A percentile compares a stretch with the other conserved stretches of the same genome.
phyloP scores from a whole-genome alignment of 2,797 vertebrate genomes.

The Hoplostethus atlanticus region DNA sequence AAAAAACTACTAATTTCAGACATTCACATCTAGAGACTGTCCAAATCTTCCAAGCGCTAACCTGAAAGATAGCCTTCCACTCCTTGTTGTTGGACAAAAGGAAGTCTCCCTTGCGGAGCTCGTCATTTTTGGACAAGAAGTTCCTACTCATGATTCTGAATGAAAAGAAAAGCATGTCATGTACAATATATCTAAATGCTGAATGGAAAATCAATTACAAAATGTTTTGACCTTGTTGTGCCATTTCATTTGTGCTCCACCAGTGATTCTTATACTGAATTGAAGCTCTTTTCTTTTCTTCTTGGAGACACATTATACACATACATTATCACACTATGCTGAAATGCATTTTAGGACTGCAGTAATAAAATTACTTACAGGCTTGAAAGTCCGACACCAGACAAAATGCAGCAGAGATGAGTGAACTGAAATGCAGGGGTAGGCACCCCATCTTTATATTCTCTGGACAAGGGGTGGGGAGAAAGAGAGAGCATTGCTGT shows the following conservation, averaged over 20 bases:
- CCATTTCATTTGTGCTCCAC: too few relatives aligned
- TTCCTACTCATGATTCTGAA: slow-evolving; percentile 64
- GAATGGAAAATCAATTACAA: too few relatives aligned
- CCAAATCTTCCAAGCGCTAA: slow-evolving; percentile 1
- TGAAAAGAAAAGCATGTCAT: slow-evolving; percentile 3
- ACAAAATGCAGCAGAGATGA: slow-evolving; percentile 1
- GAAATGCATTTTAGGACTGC: neutral
- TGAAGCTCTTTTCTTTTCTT: too few relatives aligned
- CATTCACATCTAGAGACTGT: too few relatives aligned
- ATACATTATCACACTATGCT: too few relatives aligned
- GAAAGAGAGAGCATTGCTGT: neutral
- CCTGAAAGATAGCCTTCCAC: slow-evolving; percentile 60
- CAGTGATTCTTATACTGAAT: too few relatives aligned
- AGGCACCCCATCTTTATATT: slow-evolving; percentile 3
- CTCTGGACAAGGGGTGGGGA: neutral
- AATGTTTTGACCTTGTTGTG: too few relatives aligned
- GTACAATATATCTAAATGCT: neutral
- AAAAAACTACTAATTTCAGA: too few relatives aligned
- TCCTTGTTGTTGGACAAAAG: slow-evolving; percentile 50
- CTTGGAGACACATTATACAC: too few relatives aligned
- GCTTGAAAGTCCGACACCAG: neutral
- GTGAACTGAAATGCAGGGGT: neutral
- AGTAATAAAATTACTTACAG: slow-evolving; percentile 31
- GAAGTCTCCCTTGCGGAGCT: slow-evolving; percentile 50
- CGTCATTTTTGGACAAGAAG: slow-evolving; percentile 49